Base-by-base conservation (phyloP, 1,140 invertebrate species). In the Campoletis sonorensis region DNA sequence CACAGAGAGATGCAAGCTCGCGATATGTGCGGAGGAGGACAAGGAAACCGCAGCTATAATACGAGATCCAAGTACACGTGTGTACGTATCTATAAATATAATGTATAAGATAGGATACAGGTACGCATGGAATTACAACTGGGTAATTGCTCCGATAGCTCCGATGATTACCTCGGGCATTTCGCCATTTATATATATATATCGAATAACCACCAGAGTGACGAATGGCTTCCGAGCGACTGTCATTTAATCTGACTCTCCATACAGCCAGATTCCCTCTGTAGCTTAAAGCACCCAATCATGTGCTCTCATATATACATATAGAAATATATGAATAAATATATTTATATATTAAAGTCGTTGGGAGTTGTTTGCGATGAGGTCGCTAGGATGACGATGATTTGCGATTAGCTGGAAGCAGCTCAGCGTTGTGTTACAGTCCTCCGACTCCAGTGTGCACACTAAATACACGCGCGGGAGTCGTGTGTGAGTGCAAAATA, bases 71-170 rank as follows among this genome's bases (percentile, higher is more conserved):
- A 49, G 11, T 40, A 27, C 21, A 58, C 23, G 26, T 40, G 16
- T 16, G n/a, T 11, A 45, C 68, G 33, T n/a, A 75, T 75, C 21
- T 23, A 75, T 45, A 75, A n/a, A 49, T 68, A 54, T 79, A 45
- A 45, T 45, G 30, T 49, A 71, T 51, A 71, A 51, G 49, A 45
- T 37, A 23, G n/a, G 33, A n/a, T 70, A 58, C 33, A 70, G 7
- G 37, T 61, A 70, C 49, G 71, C 71, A 73, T 80, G 79, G 27
- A 81, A 76, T 81, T 77, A 76, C 58, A 77, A 68, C 61, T 81
- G 58, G 73, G 80, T 81, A 81, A 81, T 81, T 81, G 76, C 80
- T 76, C 80, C 49, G 49, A 70, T 68, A 67, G 71, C 67, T 67
- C 54, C 80, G 72, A 81, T 81, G 45, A 77, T 77, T 77, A 77